Base-by-base conservation (phyloP, 2,797 vertebrate genomes). In the Anguilla pacifica region DNA sequence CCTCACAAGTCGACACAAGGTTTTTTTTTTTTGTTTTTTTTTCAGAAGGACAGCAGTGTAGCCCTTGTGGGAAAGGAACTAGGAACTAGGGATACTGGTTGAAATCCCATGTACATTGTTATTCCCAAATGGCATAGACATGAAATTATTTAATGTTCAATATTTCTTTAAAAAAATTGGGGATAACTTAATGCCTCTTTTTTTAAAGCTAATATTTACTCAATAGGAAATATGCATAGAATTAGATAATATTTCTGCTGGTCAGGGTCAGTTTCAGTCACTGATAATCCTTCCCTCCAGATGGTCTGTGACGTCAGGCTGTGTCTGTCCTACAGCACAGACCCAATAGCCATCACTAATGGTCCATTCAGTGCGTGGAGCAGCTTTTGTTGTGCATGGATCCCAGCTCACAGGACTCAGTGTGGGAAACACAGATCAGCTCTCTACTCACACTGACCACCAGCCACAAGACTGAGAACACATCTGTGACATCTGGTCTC, bases 391-490 rank as follows among this genome's bases (percentile, higher is more conserved):
- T 43, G 35, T 67, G 59, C 61, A 74, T 15, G 74, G 83, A 83
- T 39, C 59, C 17, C 82, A 70, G 86, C 59, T 72, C 85, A 87
- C 79, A 84, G 31, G 53, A 59, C 72, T 39, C 53, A 39, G 86
- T 87, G 86, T 81, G 72, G 72, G 72, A 87, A 91, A 87, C 85
- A 81, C n/a, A 39, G 81, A 84, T 49, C 88, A 86, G 43, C 87
- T 81, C 74, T 89, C 79, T 88, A 88, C 86, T 89, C 89, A 88
- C 87, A 88, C 57, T 28, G 35, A 64, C 89, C 49, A 82, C 55
- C 84, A 86, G 84, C 70, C 72, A 53, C 15, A 51, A 74, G n/a
- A 74, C 70, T 39, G 70, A 74, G 70, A 9, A 51, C 79, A 49
- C 79, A 51, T 83, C 13, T 49, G 35, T 51, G 39, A 53, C 81